phyloP scores from a whole-genome alignment of 1,140 invertebrate species.

The Tigriopus japonicus region DNA sequence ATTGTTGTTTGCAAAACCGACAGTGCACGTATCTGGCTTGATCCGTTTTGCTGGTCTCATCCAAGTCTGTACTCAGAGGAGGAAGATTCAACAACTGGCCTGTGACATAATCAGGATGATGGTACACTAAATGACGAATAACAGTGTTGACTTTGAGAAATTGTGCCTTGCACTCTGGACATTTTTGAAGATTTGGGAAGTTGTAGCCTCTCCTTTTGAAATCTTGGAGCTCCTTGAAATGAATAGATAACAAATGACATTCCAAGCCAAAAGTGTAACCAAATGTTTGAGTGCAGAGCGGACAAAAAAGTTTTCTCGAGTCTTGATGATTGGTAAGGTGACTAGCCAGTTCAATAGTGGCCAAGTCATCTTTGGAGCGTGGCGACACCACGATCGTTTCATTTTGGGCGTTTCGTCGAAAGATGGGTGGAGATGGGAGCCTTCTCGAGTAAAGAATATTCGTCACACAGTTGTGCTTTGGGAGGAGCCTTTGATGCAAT shows the following conservation, averaged over 20 bases:
- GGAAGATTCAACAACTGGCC: background rate
- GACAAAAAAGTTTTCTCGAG: background rate
- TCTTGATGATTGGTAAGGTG: background rate
- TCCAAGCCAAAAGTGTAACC: conserved; percentile 6
- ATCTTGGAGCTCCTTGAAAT: background rate
- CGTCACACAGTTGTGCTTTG: background rate
- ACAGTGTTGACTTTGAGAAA: background rate
- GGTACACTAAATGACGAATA: background rate
- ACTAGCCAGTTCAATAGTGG: background rate
- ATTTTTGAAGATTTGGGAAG: background rate
- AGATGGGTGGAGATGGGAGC: background rate
- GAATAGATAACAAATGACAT: conserved; percentile 7
- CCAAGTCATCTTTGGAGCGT: background rate
- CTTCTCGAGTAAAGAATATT: background rate
- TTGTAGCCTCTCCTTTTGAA: background rate
- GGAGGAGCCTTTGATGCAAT: background rate
- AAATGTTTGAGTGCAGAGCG: conserved; percentile 5
- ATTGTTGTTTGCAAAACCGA: conserved; percentile 7
- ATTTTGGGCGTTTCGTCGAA: background rate
- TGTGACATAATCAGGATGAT: conserved; percentile 1
- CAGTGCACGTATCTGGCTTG: background rate
- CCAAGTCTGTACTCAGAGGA: background rate
- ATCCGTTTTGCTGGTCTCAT: background rate
- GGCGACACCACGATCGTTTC: background rate
- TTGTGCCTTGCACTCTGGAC: background rate